Percentiles rank a stretch among this genome's conserved stretches.
phyloP scores from a whole-genome alignment of 2,113 vertebrate genomes.

The Passer montanus region DNA sequence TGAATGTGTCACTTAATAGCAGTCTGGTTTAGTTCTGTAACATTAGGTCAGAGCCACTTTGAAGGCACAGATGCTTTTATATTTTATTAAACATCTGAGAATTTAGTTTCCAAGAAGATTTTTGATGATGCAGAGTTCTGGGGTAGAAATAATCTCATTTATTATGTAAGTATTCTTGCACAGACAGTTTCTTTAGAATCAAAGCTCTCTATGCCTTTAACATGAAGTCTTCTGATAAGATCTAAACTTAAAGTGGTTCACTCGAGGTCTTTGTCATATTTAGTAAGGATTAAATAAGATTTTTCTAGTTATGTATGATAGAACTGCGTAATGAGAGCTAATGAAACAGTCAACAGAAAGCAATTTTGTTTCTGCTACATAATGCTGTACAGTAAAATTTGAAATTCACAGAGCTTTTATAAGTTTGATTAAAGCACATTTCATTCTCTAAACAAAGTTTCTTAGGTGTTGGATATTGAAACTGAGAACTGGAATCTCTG shows the following conservation, averaged over 20 bases:
- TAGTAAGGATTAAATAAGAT: conserved; percentile 1
- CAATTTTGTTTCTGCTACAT: not conserved
- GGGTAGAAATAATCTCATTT: not conserved
- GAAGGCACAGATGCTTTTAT: not conserved
- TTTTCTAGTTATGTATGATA: not conserved
- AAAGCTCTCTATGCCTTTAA: not conserved
- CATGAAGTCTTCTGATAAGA: not conserved
- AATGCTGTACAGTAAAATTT: not conserved
- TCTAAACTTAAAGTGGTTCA: not conserved
- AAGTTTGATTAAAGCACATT: not conserved
- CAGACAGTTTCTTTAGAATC: not conserved
- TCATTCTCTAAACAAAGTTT: not conserved
- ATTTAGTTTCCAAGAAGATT: not conserved
- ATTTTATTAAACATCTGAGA: not conserved
- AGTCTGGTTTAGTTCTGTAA: not conserved
- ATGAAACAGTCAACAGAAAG: not conserved
- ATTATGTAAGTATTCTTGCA: not conserved
- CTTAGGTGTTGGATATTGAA: not conserved
- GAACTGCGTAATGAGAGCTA: not conserved
- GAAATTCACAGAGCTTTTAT: not conserved
- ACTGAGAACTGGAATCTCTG: not conserved
- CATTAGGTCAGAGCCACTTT: not conserved
- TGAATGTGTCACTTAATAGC: not conserved
- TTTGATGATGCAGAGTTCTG: not conserved
- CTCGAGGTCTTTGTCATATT: not conserved